phyloP scores from a whole-genome alignment of 2,797 vertebrate genomes.

The Micrastur ruficollis region DNA sequence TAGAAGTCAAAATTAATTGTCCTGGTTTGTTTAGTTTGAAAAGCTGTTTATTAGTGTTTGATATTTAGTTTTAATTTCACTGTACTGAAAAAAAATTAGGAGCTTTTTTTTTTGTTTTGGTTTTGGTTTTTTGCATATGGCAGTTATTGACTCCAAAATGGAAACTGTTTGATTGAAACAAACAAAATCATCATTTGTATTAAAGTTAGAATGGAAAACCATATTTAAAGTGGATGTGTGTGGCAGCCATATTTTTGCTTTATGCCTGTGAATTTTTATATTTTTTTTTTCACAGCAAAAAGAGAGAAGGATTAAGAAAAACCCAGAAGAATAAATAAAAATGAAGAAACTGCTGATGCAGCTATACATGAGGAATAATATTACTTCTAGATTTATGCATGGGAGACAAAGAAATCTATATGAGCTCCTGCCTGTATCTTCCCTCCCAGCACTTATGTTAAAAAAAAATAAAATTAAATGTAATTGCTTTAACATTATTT shows the following conservation, averaged over 20 bases:
- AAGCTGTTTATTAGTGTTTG: not conserved
- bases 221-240: not conserved
- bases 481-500: slow-evolving; percentile 61
- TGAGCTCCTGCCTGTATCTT: slow-evolving; percentile 21
- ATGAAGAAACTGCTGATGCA: slow-evolving; percentile 66
- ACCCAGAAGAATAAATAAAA: slow-evolving; percentile 67
- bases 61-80: not conserved
- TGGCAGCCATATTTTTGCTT: not conserved
- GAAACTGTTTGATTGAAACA: slow-evolving; percentile 24
- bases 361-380: slow-evolving; percentile 42
- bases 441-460: slow-evolving; percentile 21
- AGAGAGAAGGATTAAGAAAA: slow-evolving; percentile 47
- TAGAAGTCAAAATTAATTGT: not conserved
- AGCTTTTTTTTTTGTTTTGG: not conserved
- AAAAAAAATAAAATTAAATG: not conserved
- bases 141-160: not conserved
- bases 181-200: slow-evolving; percentile 15
- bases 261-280: not conserved
- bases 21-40: not conserved
- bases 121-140: not conserved
- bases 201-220: not conserved
- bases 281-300: not conserved
- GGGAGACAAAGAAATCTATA: slow-evolving; percentile 73
- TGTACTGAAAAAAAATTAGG: not conserved
- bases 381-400: slow-evolving; percentile 68